Percentiles rank a stretch among this genome's conserved stretches.
phyloP scores from a whole-genome alignment of 2,797 vertebrate genomes.

The Macropus fuliginosus region DNA sequence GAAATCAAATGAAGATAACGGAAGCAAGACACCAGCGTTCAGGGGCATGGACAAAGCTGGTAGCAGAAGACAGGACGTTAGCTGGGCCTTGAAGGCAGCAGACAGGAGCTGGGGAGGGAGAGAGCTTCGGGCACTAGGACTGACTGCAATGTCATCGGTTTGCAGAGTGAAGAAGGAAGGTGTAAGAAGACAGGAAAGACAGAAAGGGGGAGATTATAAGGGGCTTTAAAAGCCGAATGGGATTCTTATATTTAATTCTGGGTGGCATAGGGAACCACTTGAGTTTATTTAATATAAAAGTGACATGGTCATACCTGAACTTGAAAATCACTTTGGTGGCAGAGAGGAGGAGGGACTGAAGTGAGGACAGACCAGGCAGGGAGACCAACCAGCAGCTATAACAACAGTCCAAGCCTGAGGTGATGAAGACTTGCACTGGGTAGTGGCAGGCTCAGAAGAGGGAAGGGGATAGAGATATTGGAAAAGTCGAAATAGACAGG shows the following conservation, averaged over 20 bases:
- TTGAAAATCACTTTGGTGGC: not conserved
- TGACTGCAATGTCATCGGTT: not conserved
- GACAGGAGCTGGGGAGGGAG: not conserved
- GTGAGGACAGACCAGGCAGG: not conserved
- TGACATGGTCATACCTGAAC: not conserved
- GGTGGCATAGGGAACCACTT: not conserved
- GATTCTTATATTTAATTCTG: not conserved
- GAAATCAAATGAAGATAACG: not conserved
- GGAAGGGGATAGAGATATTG: not conserved
- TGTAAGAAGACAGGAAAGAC: not conserved
- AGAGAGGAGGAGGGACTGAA: not conserved
- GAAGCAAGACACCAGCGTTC: not conserved
- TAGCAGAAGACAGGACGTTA: not conserved
- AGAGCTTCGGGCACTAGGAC: too few species aligned
- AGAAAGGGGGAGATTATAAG: not conserved
- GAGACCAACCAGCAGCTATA: not conserved
- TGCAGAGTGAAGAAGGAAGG: not conserved
- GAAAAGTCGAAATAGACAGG: not conserved
- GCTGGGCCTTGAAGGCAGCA: not conserved
- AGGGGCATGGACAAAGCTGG: not conserved
- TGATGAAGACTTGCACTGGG: not conserved
- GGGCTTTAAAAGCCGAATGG: not conserved
- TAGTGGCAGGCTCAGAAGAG: not conserved
- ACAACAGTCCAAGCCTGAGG: not conserved
- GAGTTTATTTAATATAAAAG: not conserved